Evolutionary conservation across 2,888 invertebrate genomes (phyloP).

Genomic region (Clistopyga incitator): DNA sequence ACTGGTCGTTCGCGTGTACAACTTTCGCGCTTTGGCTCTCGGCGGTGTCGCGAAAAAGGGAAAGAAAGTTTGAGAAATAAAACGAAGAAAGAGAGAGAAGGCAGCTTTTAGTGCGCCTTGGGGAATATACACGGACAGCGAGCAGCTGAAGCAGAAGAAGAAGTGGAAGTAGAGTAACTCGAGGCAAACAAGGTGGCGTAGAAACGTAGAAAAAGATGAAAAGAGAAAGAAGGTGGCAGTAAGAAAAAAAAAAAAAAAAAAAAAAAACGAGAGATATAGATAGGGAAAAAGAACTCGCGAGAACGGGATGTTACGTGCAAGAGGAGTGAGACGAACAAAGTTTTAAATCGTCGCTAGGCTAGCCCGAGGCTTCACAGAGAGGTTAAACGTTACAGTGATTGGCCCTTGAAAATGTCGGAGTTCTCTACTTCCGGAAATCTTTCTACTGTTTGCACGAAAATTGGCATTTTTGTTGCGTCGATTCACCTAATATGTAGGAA

Average conservation of each 20-base stretch:
- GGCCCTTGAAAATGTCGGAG: constrained; percentile 40
- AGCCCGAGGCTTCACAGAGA: constrained; percentile 20
- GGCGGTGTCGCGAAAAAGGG: constrained; percentile 50
- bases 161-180: constrained; percentile 62
- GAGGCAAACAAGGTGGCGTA: constrained; percentile 65
- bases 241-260: not conserved
- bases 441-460: constrained; percentile 4
- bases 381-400: constrained; percentile 49
- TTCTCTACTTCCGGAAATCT: constrained; percentile 17
- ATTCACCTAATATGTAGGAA: not conserved
- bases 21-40: constrained; percentile 58
- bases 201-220: constrained; percentile 58
- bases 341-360: constrained; percentile 56
- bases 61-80: constrained; percentile 22
- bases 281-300: constrained; percentile 19
- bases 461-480: not conserved
- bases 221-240: constrained; percentile 21
- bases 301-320: constrained; percentile 35
- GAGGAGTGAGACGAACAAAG: constrained; percentile 49
- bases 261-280: constrained; percentile 11
- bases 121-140: constrained; percentile 63
- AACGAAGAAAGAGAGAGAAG: constrained; percentile 31
- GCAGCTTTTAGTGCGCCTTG: constrained; percentile 63
- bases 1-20: constrained; percentile 53
- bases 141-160: constrained; percentile 37